phyloP scores from a whole-genome alignment of 2,888 invertebrate genomes.

The Mesorhabditis spiculigera region DNA sequence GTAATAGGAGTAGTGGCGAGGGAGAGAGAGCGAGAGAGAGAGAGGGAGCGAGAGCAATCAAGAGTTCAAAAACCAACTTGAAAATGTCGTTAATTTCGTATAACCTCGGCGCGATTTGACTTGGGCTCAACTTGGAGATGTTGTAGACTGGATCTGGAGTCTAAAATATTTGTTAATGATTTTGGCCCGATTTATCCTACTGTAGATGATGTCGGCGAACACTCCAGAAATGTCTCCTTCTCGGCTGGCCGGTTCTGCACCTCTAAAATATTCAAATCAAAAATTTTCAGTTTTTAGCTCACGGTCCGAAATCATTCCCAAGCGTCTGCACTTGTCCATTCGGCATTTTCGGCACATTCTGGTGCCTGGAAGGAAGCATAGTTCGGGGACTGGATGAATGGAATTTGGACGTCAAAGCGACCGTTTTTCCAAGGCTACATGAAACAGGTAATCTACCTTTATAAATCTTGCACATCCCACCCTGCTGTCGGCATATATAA shows the following conservation, averaged over 20 bases:
- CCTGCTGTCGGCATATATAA: not conserved
- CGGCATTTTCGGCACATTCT: slow-evolving; percentile 5
- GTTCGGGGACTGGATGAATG: not conserved
- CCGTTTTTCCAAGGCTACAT: no score
- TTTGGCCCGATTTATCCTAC: no score
- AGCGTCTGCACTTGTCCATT: not conserved
- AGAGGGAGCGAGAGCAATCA: not conserved
- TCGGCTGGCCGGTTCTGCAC: slow-evolving; percentile 3
- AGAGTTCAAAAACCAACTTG: not conserved
- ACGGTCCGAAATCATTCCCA: slow-evolving; percentile 2
- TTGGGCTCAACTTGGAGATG: not conserved
- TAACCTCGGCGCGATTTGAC: slow-evolving; percentile 1
- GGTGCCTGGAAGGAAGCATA: not conserved
- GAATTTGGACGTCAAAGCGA: no score
- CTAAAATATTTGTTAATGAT: not conserved
- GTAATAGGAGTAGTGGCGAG: no score
- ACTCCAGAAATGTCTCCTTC: not conserved
- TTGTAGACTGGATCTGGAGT: slow-evolving; percentile 3
- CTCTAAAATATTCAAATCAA: not conserved
- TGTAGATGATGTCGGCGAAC: not conserved
- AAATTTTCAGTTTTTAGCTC: not conserved
- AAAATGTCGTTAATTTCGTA: not conserved
- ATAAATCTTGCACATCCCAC: not conserved
- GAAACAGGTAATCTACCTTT: not conserved
- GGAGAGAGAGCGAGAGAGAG: no score